phyloP scores from a whole-genome alignment of 2,113 vertebrate species.

The Fukomys damarensis region DNA sequence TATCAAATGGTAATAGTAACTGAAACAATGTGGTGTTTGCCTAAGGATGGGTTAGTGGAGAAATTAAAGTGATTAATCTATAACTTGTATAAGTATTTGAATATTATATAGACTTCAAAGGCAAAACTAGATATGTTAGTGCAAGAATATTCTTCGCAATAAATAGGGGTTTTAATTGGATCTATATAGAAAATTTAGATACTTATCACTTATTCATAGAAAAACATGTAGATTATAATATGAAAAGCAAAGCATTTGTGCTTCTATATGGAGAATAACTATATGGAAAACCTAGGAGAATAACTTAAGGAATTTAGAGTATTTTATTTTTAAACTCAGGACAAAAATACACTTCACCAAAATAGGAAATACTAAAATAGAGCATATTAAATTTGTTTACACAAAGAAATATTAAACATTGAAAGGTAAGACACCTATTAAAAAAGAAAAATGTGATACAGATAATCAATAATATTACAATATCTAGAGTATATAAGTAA shows the following conservation, averaged over 20 bases:
- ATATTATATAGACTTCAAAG: background rate
- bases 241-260: background rate
- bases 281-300: background rate
- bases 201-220: background rate
- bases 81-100: background rate
- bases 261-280: background rate
- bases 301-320: background rate
- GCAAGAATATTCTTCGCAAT: background rate
- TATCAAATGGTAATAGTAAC: background rate
- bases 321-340: slow-evolving; percentile 21
- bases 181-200: background rate
- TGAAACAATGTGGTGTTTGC: background rate
- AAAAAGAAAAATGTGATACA: background rate
- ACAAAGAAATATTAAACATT: background rate
- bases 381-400: background rate
- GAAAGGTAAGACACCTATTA: background rate
- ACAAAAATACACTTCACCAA: background rate
- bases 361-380: background rate
- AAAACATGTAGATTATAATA: background rate
- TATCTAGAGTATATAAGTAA: background rate
- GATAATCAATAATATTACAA: background rate
- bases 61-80: background rate
- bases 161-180: background rate
- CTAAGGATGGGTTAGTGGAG: background rate
- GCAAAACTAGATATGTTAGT: background rate